Base-by-base conservation (phyloP, 2,888 invertebrate species). In the Pheosia tremula region DNA sequence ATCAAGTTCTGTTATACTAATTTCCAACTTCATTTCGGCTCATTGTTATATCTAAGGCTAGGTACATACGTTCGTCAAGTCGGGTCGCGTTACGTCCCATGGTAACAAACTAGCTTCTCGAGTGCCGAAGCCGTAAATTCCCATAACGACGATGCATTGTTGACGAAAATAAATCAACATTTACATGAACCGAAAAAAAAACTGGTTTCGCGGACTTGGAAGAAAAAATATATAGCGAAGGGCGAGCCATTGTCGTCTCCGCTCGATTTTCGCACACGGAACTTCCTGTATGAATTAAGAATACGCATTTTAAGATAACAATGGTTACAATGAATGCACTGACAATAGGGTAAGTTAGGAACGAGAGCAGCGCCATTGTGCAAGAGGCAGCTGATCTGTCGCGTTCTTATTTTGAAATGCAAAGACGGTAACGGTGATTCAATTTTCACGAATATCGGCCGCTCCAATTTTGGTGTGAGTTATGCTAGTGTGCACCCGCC, bases 111-210 rank as follows among this genome's bases (percentile, higher is more conserved):
- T 65, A 74, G 80, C 80, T 77, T 0, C 75, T 82, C 81, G 77
- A 82, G 81, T 80, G 74, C 74, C 74, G 70, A 72, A 68, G 74
- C 76, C 81, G 83, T 82, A 83, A 86, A 86, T 92, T 91, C 92
- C 91, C 90, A 91, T 89, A 88, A 85, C 82, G 67, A 80, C 79
- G 79, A 81, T 71, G 83, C 76, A 90, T 91, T 91, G 92, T 91
- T 92, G 91, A 89, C 90, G 83, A 85, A 88, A 91, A 91, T 91
- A 90, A 91, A 91, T 91, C 91, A 91, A 87, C 86, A 90, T 90
- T 89, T 89, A 91, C 90, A 89, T 89, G 87, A 76, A 82, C 63
- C 62, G 56, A 87, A 86, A 88, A 75, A 88, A 87, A 84, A 89
- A 90, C 91, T 81, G 86, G 91, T 91, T 90, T 83, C 75, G 81